Evolutionary conservation across 2,797 vertebrate species (phyloP), one percentile per base, ranked within the genome.

Genomic region (Chromobotia macracanthus): DNA sequence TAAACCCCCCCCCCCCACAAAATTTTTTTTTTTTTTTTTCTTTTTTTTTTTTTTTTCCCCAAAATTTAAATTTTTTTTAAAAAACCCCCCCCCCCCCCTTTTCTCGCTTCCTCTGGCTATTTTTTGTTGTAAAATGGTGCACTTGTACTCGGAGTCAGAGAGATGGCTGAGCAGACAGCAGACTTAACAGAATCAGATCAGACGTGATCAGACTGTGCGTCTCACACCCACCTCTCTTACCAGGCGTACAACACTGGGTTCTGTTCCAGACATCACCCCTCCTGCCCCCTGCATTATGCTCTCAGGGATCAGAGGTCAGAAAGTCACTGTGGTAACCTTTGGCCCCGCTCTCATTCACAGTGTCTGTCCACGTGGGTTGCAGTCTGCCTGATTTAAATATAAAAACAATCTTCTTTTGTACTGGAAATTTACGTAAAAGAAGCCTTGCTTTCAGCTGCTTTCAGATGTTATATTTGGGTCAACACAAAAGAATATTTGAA

Each of bases 171-270:
- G 68, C 73, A 77, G 79, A 83, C 82, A 73, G 77, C 68, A 82
- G 85, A 84, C 83, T 75, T 72, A 81, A 84, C 83, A 86, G 68
- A 53, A 44, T 71, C 75, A 68, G 71, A 35, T 77, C 79, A 81
- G 76, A 72, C 82, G 41, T 73, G 83, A 84, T 86, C 84, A 75
- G 74, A 64, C 74, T 46, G 56, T 16, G 48, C 10, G 79, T 78
- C 53, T 77, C 75, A 53, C 80, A 72, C 74, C 72, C 81, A 76
- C 80, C 79, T 66, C 84, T 79, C 73, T 81, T 68, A 81, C 83
- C 75, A 79, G 68, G 75, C 79, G 75, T 83, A 75, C 67, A 66
- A 65, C 58, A 44, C 65, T 64, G 71, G 77, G 80, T 68, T 80
- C 5, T 75, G 63, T 69, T 82, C 77, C 65, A 78, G 70, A 84